Evolutionary conservation across 2,888 invertebrate genomes (phyloP).

Genomic region (Crematogaster levior): DNA sequence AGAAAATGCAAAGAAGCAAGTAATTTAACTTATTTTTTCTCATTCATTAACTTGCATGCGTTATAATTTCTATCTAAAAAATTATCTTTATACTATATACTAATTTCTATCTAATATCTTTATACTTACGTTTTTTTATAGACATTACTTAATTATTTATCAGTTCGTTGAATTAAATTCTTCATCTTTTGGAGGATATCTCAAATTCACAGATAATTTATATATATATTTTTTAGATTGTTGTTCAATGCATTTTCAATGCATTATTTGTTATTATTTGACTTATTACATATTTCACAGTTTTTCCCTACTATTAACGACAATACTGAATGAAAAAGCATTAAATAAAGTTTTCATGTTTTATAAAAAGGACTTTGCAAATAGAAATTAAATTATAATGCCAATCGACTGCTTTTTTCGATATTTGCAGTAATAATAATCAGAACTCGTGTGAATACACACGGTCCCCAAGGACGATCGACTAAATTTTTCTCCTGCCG

Average conservation of each 20-base stretch:
- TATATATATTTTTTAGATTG: background rate
- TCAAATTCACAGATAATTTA: background rate
- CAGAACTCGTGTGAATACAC: background rate
- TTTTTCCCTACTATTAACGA: background rate
- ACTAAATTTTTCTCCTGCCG: constrained; percentile 58
- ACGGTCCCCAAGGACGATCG: constrained; percentile 36
- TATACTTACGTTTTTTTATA: no score
- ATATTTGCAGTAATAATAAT: constrained; percentile 21
- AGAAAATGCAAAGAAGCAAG: background rate
- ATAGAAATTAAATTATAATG: background rate
- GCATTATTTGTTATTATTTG: background rate
- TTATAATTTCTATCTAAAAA: constrained; percentile 1
- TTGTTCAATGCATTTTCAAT: background rate
- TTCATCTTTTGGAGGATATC: background rate
- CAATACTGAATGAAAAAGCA: background rate
- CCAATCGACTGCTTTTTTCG: background rate
- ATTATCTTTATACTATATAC: background rate
- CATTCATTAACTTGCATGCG: background rate
- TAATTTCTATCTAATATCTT: background rate
- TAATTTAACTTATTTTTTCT: background rate
- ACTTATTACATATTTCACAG: background rate
- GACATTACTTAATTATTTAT: background rate
- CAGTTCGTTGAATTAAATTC: background rate
- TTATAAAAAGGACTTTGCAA: background rate
- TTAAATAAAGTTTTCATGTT: background rate